Evolutionary conservation across 2,888 invertebrate genomes (phyloP), one percentile per base, ranked within the genome.

Genomic region (Caenorhabditis angaria): DNA sequence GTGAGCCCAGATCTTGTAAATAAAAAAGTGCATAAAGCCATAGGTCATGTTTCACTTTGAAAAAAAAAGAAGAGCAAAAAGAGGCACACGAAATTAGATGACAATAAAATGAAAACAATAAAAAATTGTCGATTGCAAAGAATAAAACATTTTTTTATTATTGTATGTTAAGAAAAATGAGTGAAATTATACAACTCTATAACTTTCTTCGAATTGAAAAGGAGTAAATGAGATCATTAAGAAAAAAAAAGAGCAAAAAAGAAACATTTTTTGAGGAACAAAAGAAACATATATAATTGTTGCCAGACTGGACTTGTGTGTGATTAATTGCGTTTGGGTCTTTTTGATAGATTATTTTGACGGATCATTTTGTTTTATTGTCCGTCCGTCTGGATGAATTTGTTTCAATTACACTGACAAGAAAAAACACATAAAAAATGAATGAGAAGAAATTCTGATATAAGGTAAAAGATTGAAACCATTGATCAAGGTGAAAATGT

Each of bases 181-280:
- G n/a, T n/a, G n/a, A n/a, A n/a, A n/a, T n/a, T n/a, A n/a, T n/a
- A n/a, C n/a, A n/a, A n/a, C n/a, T n/a, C n/a, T n/a, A n/a, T n/a
- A n/a, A n/a, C n/a, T n/a, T n/a, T n/a, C n/a, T 41, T 12, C 14
- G 18, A 14, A 41, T 14, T 3, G 41, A 41, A 41, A 41, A 10
- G 41, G 32, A 32, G 32, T 5, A 32, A 32, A 41, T 3, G 18
- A 41, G 18, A 41, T 18, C 18, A 18, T 18, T 18, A 41, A 41
- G 32, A 32, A 18, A 41, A 41, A 41, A 41, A 18, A 41, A 55
- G 27, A 55, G 24, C 6, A 56, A 6, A 22, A 29, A 12, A 56
- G 32, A 56, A 18, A 29, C 18, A 29, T 32, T 54, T 32, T 29
- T 56, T 56, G 25, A 41, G 10, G 32, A 35, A 56, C 35, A 41